Evolutionary conservation across 1,140 invertebrate genomes (phyloP).

Genomic region (Bradynema listronoti): DNA sequence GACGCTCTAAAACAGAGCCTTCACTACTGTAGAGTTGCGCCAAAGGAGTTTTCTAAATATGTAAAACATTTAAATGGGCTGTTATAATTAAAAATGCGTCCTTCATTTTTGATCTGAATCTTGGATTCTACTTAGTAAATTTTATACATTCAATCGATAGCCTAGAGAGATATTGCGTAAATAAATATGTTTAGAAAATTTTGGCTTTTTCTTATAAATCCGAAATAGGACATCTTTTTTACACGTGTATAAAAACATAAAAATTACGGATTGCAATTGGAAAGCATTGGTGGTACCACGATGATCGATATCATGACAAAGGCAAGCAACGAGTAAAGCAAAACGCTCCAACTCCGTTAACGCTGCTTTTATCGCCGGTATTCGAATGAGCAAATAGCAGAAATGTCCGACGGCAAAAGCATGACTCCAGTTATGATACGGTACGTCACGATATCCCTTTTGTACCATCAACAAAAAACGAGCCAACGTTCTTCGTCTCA

Average conservation of each 20-base stretch:
- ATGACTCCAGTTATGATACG: constrained; percentile 80
- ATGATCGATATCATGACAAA: constrained; percentile 92
- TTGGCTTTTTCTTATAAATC: too few species aligned
- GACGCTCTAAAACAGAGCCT: constrained; percentile 78
- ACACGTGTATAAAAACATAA: too few species aligned
- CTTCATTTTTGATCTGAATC: background rate
- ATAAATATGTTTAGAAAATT: too few species aligned
- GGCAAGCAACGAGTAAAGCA: constrained; percentile 83
- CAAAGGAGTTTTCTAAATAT: constrained; percentile 66
- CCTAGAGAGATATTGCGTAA: too few species aligned
- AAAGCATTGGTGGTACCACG: constrained; percentile 90
- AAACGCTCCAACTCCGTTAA: constrained; percentile 74
- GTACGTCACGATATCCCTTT: constrained; percentile 72
- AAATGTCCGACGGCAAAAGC: constrained; percentile 77
- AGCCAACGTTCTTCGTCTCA: constrained; percentile 66
- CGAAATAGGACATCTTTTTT: too few species aligned
- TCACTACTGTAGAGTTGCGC: constrained; percentile 76
- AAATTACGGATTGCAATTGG: constrained; percentile 63
- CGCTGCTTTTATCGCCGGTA: constrained; percentile 65
- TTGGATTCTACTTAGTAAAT: background rate
- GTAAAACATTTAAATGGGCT: background rate
- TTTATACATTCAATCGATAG: too few species aligned
- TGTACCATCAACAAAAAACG: constrained; percentile 74
- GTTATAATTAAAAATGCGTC: background rate
- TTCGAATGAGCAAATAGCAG: constrained; percentile 69